Conservation (phyloP, 1,140 invertebrate species). For the Pemphigus obesinymphae region DNA sequence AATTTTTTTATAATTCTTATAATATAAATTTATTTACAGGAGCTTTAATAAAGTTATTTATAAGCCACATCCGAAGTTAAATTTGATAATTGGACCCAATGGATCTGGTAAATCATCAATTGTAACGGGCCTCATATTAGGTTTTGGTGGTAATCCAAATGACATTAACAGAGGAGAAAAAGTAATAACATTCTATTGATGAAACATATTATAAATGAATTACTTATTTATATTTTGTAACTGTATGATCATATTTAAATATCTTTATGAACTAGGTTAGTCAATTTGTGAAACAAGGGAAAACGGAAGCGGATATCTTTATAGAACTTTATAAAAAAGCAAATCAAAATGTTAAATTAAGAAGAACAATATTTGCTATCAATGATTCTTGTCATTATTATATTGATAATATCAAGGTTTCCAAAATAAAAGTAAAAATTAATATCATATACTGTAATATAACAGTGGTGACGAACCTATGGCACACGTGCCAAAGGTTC, state of each 20-base stretch:
- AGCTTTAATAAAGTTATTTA: conserved; percentile 65
- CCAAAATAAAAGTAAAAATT: not conserved
- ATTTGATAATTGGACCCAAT: conserved; percentile 92
- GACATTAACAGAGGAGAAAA: conserved; percentile 66
- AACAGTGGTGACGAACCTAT: too few species aligned
- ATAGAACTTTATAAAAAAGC: not conserved
- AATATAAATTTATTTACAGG: conserved; percentile 53
- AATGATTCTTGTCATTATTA: not conserved
- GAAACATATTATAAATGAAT: too few species aligned
- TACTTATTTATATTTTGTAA: too few species aligned
- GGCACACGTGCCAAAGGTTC: too few species aligned
- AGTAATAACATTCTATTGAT: conserved; percentile 52
- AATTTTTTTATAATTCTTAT: conserved; percentile 42
- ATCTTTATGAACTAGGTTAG: too few species aligned
- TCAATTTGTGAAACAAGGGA: not conserved
- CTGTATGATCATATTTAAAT: too few species aligned
- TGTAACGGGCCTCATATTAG: conserved; percentile 88
- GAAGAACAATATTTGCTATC: not conserved
- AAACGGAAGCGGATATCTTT: not conserved
- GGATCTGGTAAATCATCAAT: conserved; percentile 94
- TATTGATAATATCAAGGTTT: not conserved
- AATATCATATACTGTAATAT: too few species aligned
- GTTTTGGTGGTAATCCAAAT: conserved; percentile 71
- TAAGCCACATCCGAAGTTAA: conserved; percentile 72
- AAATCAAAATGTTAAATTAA: not conserved